These are phyloP conservation scores for Pelmatolapia mariae DNA, from an alignment of 2,113 vertebrate genomes.

Conservation along the genomic window DNA sequence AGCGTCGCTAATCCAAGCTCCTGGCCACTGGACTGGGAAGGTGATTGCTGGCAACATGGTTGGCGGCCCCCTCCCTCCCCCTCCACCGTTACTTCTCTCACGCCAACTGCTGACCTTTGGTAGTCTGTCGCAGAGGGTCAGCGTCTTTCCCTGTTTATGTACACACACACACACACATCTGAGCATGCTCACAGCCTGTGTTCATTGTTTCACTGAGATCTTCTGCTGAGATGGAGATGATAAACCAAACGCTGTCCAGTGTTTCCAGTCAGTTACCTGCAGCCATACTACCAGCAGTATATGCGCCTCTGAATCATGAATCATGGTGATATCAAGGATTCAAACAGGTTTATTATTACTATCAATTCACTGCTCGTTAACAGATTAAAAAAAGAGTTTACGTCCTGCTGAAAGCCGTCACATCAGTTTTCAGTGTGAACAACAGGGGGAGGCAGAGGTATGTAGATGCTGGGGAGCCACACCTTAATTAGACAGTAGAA, in stretches of 20 bases:
- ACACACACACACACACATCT: neutral
- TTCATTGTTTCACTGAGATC: neutral
- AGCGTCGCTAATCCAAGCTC: conserved; percentile 32
- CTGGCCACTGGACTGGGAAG: neutral
- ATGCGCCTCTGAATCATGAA: neutral
- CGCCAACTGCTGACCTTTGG: conserved; percentile 33
- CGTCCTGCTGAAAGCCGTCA: neutral
- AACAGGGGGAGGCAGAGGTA: neutral
- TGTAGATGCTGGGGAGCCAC: neutral
- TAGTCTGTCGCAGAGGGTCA: conserved; percentile 43
- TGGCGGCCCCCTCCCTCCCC: conserved; percentile 3
- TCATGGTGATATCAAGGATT: neutral
- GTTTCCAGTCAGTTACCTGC: neutral
- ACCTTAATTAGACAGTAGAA: conserved; percentile 56
- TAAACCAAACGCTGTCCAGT: neutral
- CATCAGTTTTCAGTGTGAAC: neutral
- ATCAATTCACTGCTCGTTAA: neutral
- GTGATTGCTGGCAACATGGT: conserved; percentile 63
- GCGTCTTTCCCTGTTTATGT: neutral
- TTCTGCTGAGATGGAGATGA: neutral
- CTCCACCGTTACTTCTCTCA: neutral
- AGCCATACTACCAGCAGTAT: neutral
- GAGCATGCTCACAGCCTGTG: neutral
- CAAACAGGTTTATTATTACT: neutral
- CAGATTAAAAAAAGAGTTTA: neutral